Evolutionary conservation across 2,888 invertebrate species (phyloP), one percentile per base, ranked within the genome.

Genomic region (Drosophila antonietae): DNA sequence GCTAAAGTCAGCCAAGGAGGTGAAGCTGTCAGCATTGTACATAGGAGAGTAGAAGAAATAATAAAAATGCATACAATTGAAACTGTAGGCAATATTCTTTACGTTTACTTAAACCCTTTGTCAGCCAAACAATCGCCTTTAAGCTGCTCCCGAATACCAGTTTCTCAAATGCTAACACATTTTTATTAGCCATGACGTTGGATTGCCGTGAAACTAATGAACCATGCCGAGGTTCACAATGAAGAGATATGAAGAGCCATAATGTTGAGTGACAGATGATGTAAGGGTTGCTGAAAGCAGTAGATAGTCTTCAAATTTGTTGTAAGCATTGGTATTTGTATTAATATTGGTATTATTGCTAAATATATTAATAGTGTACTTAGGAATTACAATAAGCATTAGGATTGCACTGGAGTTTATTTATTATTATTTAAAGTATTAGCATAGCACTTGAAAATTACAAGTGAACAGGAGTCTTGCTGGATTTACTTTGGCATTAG

Each of bases 51-150:
- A 46, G 46, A 14, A 15, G 15, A 46, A 23, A 46, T 23, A 15
- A 63, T n/a, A 67, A 35, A 23, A 72, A 66, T 28, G 41, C 44
- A 61, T 12, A 66, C 66, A 61, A 61, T 70, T 35, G 66, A 68
- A 68, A 49, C 60, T 41, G n/a, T 65, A 63, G 64, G 56, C 67
- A 64, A 83, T 70, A 71, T 78, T 73, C 60, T 73, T 81, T 77
- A 68, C 81, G 64, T 74, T 67, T 82, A 64, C 69, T 76, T 73
- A 52, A 67, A 61, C 60, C 77, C 39, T 71, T 84, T 83, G 79
- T 83, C 15, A 10, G 6, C 8, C 47, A 28, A 37, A 53, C 70
- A 51, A 35, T 44, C 51, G 44, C 57, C 43, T 37, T 12, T 35
- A 33, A 47, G 33, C 33, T 58, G 43, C 55, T 14, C 9, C 20